Percentiles rank a stretch among this genome's conserved stretches.
Conservation (phyloP, 2,113 vertebrate genomes). For the Gallinago undulata region DNA sequence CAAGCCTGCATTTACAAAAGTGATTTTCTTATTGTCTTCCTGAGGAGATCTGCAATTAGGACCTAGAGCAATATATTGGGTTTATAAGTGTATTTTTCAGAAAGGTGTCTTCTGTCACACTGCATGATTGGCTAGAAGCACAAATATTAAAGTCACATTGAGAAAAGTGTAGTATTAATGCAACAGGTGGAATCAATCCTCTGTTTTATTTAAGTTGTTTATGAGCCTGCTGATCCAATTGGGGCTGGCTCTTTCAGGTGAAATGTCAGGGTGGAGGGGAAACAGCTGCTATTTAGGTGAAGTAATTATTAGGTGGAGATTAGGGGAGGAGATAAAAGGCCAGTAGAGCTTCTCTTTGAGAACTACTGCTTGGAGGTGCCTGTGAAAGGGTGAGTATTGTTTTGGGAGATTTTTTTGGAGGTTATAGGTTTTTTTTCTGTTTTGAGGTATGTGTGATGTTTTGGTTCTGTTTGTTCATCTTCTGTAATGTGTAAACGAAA, state of each 20-base stretch:
- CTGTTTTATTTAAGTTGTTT: accelerated
- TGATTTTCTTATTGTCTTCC: background rate
- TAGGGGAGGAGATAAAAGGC: background rate
- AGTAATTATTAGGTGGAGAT: background rate
- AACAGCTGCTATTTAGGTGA: background rate
- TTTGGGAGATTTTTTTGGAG: accelerated
- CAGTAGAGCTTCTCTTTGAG: accelerated
- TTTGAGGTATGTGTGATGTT: background rate
- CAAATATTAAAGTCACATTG: accelerated
- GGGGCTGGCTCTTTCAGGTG: background rate
- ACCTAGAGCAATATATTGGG: background rate
- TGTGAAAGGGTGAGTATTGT: accelerated
- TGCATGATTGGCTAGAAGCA: background rate
- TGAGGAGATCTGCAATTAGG: background rate
- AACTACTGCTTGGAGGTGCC: accelerated
- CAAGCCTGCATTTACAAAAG: background rate
- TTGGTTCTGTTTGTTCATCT: background rate
- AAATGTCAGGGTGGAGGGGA: background rate
- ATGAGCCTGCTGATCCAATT: background rate
- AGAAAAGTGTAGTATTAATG: background rate
- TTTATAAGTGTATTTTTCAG: background rate
- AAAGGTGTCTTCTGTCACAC: background rate
- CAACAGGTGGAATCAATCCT: background rate
- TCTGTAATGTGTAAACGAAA: accelerated
- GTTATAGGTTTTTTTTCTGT: background rate